Percentiles rank a stretch among this genome's conserved stretches.
Evolutionary conservation across 2,888 invertebrate genomes (phyloP).

Genomic region (Schrankia costaestrigalis): DNA sequence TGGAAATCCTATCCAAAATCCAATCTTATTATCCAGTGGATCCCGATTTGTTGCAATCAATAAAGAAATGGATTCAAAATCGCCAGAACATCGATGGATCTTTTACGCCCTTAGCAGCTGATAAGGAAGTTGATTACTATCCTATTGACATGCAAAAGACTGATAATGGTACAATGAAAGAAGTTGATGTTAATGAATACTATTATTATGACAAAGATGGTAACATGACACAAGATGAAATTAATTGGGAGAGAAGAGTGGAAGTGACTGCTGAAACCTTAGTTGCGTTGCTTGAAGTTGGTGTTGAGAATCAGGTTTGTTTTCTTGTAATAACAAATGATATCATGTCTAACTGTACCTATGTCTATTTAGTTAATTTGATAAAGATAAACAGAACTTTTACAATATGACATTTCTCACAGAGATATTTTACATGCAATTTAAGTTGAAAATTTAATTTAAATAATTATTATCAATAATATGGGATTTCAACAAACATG

Average conservation of each 20-base stretch:
- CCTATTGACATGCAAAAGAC: conserved; percentile 61
- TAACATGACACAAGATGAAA: conserved; percentile 71
- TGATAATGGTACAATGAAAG: conserved; percentile 57
- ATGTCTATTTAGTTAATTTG: no score
- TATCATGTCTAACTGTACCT: no score
- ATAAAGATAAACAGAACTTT: not conserved
- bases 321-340: not conserved
- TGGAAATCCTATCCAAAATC: conserved; percentile 82
- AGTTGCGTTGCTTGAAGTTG: conserved; percentile 81
- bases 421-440: no score
- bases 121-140: conserved; percentile 78
- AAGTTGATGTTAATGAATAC: conserved; percentile 69
- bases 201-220: conserved; percentile 76
- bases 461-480: no score
- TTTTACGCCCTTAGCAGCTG: conserved; percentile 80
- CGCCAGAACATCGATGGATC: conserved; percentile 82
- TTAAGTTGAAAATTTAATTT: no score
- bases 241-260: conserved; percentile 77
- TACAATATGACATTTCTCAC: no score
- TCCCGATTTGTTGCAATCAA: conserved; percentile 79
- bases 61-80: conserved; percentile 82
- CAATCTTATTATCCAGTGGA: conserved; percentile 83
- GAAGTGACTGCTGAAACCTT: conserved; percentile 84
- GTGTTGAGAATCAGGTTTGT: conserved; percentile 77
- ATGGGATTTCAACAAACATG: no score